Evolutionary conservation across 2,797 vertebrate genomes (phyloP), one percentile per base, ranked within the genome.

Genomic region (Pelochelys cantorii): DNA sequence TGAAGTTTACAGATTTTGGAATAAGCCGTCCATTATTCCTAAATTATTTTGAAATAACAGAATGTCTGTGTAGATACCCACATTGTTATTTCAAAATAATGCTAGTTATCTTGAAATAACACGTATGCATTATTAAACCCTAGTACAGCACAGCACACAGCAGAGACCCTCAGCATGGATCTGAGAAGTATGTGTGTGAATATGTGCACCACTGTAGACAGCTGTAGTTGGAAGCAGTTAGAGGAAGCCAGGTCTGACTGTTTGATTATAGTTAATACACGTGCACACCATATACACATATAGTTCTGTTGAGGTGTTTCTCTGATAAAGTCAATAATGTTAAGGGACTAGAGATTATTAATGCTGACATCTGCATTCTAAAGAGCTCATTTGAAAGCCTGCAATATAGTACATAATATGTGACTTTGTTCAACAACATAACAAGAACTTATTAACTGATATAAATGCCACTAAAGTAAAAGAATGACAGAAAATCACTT

Each of bases 401-500:
- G 23, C 88, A 71, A 53, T 83, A 75, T 25, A 7, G 37, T 5
- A 75, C 34, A 75, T 42, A 75, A 11, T 23, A 27, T 75, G 48
- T 75, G 42, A 48, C 71, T 15, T 75, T 75, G 37, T 75, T 75
- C 71, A 75, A 75, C 71, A 48, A 75, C 71, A 48, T 75, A 42
- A 75, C 71, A 25, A 75, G 71, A 75, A 75, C 37, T 48, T 27
- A 83, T 92, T 94, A 94, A 81, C 17, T 60, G 84, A 68, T 85
- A 92, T 79, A 93, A 94, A 91, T 57, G 83, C 59, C 14, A 95
- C 29, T 85, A 93, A 79, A 31, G 87, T 75, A 91, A 93, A 95
- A 86, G 48, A 94, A 91, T 1, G 48, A 53, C n/a, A 11, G 7
- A 92, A 54, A 84, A 79, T 3, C 56, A 34, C 42, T 29, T 93